Conservation (phyloP, 2,113 vertebrate genomes). For the Elachura formosa region DNA sequence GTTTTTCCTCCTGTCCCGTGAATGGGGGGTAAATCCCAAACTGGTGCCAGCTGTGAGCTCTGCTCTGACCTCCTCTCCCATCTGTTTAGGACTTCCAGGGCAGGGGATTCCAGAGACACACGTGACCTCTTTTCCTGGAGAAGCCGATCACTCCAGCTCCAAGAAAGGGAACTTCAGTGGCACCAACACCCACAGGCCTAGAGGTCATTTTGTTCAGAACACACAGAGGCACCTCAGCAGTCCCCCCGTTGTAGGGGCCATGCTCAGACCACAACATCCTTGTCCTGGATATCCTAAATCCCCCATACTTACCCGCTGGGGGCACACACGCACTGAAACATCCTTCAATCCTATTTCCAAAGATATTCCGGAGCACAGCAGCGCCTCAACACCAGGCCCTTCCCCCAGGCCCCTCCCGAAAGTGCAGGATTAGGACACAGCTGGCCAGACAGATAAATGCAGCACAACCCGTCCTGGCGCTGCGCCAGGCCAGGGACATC, state of each 20-base stretch:
- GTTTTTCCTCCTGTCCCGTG: neutral
- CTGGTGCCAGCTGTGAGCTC: neutral
- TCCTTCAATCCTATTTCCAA: neutral
- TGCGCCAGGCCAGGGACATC: neutral
- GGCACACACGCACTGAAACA: neutral
- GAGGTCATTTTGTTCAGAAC: accelerated
- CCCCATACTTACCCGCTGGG: neutral
- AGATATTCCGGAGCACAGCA: neutral
- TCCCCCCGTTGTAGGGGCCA: too few relatives aligned
- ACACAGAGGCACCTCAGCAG: neutral
- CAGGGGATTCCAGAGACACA: neutral
- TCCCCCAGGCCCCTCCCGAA: neutral
- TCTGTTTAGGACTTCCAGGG: neutral
- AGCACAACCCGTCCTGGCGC: neutral
- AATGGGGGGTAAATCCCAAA: neutral
- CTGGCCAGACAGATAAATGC: slow-evolving; percentile 35
- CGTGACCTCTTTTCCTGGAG: neutral
- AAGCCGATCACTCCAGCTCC: neutral
- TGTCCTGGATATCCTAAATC: neutral
- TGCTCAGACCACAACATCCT: neutral
- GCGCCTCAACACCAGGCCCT: neutral
- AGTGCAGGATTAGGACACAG: neutral
- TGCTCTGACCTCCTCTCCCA: neutral
- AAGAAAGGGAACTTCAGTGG: neutral
- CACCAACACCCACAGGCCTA: neutral